Conservation (phyloP, 2,888 invertebrate genomes). For the Drosophila putrida region DNA sequence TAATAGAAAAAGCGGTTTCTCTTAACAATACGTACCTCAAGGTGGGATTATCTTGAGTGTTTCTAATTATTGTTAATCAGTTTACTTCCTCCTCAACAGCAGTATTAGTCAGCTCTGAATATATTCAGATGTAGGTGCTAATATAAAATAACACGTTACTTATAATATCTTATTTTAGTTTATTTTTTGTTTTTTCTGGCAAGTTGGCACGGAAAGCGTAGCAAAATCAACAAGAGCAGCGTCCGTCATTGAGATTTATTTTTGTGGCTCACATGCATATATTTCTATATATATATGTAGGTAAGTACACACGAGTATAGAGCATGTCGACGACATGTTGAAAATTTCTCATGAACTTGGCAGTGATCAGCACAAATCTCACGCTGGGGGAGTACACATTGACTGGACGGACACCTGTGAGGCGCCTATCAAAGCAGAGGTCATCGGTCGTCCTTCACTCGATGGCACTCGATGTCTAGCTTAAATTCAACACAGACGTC, state of each 20-base stretch:
- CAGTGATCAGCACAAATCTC: conserved; percentile 39
- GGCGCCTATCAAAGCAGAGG: conserved; percentile 12
- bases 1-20: conserved; percentile 7
- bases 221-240: conserved; percentile 55
- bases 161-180: conserved; percentile 6
- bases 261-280: conserved; percentile 42
- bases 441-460: conserved; percentile 42
- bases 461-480: neutral
- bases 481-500: conserved; percentile 10
- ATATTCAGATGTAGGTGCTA: conserved; percentile 25
- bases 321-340: conserved; percentile 12
- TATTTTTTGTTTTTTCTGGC: conserved; percentile 54
- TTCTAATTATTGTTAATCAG: conserved; percentile 23
- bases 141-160: conserved; percentile 24
- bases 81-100: conserved; percentile 14
- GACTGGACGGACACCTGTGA: conserved; percentile 33
- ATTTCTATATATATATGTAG: conserved; percentile 21
- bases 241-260: conserved; percentile 69
- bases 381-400: neutral
- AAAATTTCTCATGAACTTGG: conserved; percentile 59
- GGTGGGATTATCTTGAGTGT: conserved; percentile 1
- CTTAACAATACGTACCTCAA: conserved; percentile 23
- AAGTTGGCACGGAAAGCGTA: conserved; percentile 61
- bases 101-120: neutral
- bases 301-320: neutral